These are phyloP conservation scores for Stigmatopora nigra DNA, from an alignment of 2,113 vertebrate genomes.

Conservation along the genomic window DNA sequence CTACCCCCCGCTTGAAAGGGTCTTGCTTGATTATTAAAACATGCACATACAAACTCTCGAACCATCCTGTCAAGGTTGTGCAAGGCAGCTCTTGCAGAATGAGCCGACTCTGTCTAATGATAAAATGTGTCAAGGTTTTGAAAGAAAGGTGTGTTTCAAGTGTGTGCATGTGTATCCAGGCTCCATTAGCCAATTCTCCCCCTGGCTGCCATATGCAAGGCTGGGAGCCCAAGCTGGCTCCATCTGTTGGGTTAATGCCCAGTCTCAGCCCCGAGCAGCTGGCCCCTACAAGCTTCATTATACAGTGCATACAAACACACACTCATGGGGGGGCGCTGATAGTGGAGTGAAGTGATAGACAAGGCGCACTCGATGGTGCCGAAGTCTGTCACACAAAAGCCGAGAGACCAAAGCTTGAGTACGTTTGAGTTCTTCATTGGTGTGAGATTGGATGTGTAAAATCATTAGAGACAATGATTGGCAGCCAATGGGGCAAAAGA, in stretches of 20 bases:
- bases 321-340: constrained; percentile 28
- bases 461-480: constrained; percentile 43
- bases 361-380: constrained; percentile 44
- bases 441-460: constrained; percentile 38
- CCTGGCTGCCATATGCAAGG: constrained; percentile 67
- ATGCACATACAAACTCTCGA: constrained; percentile 8
- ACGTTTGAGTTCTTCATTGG: constrained; percentile 43
- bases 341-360: constrained; percentile 30
- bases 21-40: constrained; percentile 13
- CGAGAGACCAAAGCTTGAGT: constrained; percentile 34
- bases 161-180: constrained; percentile 9
- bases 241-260: constrained; percentile 72
- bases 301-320: constrained; percentile 49
- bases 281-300: constrained; percentile 65
- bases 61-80: constrained; percentile 27
- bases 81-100: constrained; percentile 24
- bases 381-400: constrained; percentile 45
- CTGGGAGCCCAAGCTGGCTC: constrained; percentile 62
- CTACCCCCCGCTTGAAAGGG: constrained; percentile 28
- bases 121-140: constrained; percentile 31
- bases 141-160: constrained; percentile 22
- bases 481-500: constrained; percentile 17
- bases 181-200: constrained; percentile 61
- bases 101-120: constrained; percentile 34
- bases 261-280: constrained; percentile 64